phyloP scores from a whole-genome alignment of 2,113 vertebrate species.

The Prolemur simus region DNA sequence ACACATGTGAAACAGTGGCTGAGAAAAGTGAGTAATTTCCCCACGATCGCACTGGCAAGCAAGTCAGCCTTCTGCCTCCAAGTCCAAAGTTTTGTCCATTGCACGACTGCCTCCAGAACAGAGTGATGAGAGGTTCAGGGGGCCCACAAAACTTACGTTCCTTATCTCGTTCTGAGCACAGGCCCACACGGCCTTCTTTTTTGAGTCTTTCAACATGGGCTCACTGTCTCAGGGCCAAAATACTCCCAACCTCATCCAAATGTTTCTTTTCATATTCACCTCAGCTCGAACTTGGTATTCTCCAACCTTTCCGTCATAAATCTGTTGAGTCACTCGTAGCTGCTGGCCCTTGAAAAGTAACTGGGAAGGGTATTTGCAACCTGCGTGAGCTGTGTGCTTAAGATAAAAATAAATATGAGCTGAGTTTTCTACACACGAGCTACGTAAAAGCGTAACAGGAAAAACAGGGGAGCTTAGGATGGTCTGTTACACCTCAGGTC shows the following conservation, averaged over 20 bases:
- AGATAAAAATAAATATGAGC: background rate
- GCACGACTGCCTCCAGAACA: background rate
- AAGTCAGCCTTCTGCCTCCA: background rate
- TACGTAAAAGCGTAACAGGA: background rate
- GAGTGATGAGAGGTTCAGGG: background rate
- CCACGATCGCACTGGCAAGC: background rate
- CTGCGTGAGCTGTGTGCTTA: background rate
- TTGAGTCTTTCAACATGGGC: slow-evolving; percentile 51
- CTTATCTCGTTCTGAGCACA: slow-evolving; percentile 64
- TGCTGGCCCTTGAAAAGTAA: slow-evolving; percentile 18
- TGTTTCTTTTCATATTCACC: slow-evolving; percentile 51
- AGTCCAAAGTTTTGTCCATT: background rate
- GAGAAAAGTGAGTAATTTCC: background rate
- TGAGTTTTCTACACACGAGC: background rate
- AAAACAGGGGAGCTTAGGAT: fast-evolving
- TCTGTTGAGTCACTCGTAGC: background rate
- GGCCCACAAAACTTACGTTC: background rate
- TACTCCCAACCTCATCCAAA: slow-evolving; percentile 48
- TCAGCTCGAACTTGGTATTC: slow-evolving; percentile 45
- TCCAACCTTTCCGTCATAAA: slow-evolving; percentile 52
- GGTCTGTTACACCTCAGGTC: background rate
- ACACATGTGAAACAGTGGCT: background rate
- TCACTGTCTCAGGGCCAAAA: slow-evolving; percentile 53
- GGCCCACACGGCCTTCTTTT: background rate
- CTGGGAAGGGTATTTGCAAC: slow-evolving; percentile 1